These are phyloP conservation scores for Steatocranus sp. DNA, from an alignment of 2,797 vertebrate species.

Conservation along the genomic window DNA sequence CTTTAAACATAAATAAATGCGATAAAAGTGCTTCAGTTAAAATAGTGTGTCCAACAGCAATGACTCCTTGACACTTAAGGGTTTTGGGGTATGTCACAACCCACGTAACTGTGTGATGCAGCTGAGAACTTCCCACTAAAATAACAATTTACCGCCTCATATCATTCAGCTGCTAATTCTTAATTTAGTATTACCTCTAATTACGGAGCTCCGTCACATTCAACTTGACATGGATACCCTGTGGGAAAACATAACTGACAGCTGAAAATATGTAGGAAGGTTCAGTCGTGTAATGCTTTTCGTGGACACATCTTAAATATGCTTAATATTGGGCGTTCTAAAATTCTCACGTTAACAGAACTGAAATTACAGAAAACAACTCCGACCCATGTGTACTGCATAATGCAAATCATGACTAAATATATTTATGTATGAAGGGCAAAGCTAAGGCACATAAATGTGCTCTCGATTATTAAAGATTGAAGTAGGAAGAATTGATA, in stretches of 20 bases:
- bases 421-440: constrained; percentile 26
- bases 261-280: neutral
- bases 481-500: constrained; percentile 2
- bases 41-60: neutral
- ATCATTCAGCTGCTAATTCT: neutral
- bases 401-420: neutral
- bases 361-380: neutral
- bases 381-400: neutral
- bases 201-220: constrained; percentile 4
- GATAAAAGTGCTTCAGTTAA: constrained; percentile 8
- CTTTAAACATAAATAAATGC: constrained; percentile 26
- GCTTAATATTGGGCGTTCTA: neutral
- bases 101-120: neutral
- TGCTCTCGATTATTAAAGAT: neutral
- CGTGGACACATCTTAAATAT: neutral
- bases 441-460: neutral
- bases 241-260: neutral
- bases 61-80: neutral
- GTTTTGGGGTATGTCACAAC: neutral
- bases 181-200: constrained; percentile 26
- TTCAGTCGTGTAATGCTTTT: neutral
- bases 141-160: neutral
- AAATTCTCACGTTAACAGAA: neutral
- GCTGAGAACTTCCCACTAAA: neutral
- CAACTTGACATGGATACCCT: neutral